Evolutionary conservation across 1,140 invertebrate genomes (phyloP).

Genomic region (Aphis craccivora): DNA sequence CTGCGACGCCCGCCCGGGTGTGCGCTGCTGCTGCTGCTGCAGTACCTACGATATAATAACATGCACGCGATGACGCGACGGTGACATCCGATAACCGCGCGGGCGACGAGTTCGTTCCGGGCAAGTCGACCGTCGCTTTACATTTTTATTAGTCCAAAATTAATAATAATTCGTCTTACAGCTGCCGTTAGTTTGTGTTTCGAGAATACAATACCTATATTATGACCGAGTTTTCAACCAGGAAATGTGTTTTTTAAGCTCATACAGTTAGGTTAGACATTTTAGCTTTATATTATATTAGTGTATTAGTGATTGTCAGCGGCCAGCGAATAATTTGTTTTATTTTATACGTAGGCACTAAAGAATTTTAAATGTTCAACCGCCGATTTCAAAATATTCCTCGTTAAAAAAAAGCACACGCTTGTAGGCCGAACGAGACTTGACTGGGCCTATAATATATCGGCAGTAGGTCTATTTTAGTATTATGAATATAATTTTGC

Average conservation of each 20-base stretch:
- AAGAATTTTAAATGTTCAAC: background rate
- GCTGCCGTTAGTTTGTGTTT: no score
- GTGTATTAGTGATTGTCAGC: no score
- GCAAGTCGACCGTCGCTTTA: no score
- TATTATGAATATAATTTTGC: background rate
- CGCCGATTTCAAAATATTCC: background rate
- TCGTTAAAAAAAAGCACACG: background rate
- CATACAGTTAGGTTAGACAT: no score
- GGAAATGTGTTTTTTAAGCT: background rate
- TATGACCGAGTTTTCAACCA: background rate
- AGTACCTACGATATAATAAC: no score
- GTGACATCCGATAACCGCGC: background rate
- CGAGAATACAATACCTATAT: background rate
- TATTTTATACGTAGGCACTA: no score
- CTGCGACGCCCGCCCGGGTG: slow-evolving; percentile 34
- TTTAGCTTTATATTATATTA: no score
- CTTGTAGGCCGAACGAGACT: background rate
- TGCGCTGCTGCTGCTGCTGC: no score
- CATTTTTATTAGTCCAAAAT: no score
- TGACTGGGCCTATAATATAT: no score
- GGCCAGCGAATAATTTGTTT: background rate
- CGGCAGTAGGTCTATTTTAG: background rate
- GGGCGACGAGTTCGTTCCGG: background rate
- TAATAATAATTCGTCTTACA: no score
- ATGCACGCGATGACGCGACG: background rate